These are phyloP conservation scores for Silurus glanis DNA, from an alignment of 2,113 vertebrate genomes.

Conservation along the genomic window DNA sequence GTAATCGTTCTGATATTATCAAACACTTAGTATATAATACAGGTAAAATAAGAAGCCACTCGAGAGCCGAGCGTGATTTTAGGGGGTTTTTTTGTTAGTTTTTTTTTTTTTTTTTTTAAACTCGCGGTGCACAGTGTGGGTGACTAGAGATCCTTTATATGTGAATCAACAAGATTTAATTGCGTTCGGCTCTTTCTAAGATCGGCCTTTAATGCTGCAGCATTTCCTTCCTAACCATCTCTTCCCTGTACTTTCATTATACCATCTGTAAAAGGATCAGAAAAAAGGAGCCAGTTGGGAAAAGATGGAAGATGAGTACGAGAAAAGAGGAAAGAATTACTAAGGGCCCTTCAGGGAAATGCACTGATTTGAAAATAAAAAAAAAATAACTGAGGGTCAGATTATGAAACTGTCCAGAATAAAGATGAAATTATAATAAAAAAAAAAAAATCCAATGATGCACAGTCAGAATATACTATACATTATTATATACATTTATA, in stretches of 20 bases:
- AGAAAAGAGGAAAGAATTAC: background rate
- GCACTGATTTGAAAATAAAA: conserved; percentile 10
- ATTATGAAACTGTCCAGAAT: background rate
- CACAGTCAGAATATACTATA: background rate
- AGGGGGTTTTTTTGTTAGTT: no score
- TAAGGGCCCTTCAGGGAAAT: conserved; percentile 2
- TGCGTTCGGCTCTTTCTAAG: background rate
- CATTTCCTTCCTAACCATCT: conserved; percentile 1
- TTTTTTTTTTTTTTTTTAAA: no score
- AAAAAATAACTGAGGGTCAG: background rate
- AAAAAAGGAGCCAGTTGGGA: background rate
- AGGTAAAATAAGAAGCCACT: background rate
- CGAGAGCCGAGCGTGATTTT: background rate
- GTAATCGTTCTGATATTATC: background rate
- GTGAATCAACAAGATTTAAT: background rate
- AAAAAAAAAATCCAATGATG: background rate
- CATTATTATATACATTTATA: background rate
- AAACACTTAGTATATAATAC: background rate
- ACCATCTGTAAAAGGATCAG: background rate
- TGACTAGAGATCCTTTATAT: background rate
- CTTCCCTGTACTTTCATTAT: background rate
- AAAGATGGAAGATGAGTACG: background rate
- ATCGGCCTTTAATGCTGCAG: background rate
- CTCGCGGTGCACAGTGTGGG: background rate
- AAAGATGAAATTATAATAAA: background rate